Percentiles rank a stretch among this genome's conserved stretches.
These are phyloP conservation scores for Conus canariensis DNA, from an alignment of 2,888 invertebrate genomes.

Conservation along the genomic window DNA sequence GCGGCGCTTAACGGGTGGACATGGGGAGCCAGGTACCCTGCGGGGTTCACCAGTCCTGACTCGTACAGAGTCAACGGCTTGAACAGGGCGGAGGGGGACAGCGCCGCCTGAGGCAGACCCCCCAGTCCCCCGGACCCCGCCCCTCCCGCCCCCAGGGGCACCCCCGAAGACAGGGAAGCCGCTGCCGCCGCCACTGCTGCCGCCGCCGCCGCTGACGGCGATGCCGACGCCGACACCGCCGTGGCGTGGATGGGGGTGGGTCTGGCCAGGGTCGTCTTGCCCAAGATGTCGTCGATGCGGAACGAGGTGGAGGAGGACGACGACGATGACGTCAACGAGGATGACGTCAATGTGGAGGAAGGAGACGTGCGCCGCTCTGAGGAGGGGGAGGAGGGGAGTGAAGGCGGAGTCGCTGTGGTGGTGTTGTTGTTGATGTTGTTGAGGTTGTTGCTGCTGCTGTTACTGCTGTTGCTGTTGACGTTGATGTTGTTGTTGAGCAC, in stretches of 20 bases:
- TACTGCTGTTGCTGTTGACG: neutral
- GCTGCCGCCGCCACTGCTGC: conserved; percentile 37
- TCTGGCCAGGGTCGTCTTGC: conserved; percentile 27
- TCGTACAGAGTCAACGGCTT: conserved; percentile 42
- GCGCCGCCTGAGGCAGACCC: neutral
- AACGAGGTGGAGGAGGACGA: conserved; percentile 45
- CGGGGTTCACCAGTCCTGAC: conserved; percentile 20
- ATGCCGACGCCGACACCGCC: neutral
- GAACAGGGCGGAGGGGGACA: conserved; percentile 28
- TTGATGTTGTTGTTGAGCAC: neutral
- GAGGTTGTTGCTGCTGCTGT: neutral
- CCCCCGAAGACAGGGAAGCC: neutral
- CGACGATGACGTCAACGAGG: neutral
- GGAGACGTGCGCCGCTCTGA: conserved; percentile 2
- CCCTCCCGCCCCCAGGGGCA: neutral
- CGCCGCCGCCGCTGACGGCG: conserved; percentile 28
- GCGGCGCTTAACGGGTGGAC: conserved; percentile 29
- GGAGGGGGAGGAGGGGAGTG: conserved; percentile 15
- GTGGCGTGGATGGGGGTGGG: conserved; percentile 38
- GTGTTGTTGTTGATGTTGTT: neutral
- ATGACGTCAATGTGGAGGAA: neutral
- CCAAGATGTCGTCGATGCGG: conserved; percentile 51
- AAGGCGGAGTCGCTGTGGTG: neutral
- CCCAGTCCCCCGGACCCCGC: neutral
- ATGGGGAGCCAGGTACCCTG: conserved; percentile 38